A percentile compares a stretch with the other conserved stretches of the same genome.
These are phyloP conservation scores for Chelonia mydas DNA, from an alignment of 2,797 vertebrate genomes.

Conservation along the genomic window DNA sequence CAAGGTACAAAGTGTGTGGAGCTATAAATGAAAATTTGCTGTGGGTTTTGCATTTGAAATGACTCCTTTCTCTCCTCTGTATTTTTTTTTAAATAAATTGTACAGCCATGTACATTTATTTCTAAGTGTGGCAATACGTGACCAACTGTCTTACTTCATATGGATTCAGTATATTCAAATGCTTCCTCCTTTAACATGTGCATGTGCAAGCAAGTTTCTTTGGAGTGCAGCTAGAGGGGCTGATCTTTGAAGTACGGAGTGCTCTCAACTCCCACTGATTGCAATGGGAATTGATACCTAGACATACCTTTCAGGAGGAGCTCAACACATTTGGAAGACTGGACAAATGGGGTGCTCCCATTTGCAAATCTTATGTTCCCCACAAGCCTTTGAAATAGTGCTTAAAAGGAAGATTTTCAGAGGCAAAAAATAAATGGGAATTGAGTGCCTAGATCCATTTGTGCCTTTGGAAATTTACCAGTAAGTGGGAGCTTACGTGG, in stretches of 20 bases:
- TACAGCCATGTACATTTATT: not conserved
- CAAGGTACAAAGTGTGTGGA: constrained; percentile 87
- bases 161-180: not conserved
- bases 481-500: not conserved
- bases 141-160: not conserved
- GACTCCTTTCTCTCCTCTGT: not conserved
- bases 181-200: fast-evolving
- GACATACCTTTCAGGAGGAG: not conserved
- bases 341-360: not conserved
- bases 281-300: not conserved
- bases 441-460: not conserved
- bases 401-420: not conserved
- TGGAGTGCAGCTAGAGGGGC: not conserved
- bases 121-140: not conserved
- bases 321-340: not conserved
- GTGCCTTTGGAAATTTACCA: not conserved
- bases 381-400: not conserved
- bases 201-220: not conserved
- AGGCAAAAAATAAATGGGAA: not conserved
- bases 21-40: constrained; percentile 52
- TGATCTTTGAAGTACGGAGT: not conserved
- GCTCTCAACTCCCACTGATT: not conserved
- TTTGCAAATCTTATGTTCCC: not conserved
- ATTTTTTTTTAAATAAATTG: not conserved
- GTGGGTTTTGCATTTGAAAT: constrained; percentile 54